These are phyloP conservation scores for Amia ocellicauda DNA, from an alignment of 2,113 vertebrate species.

Conservation along the genomic window DNA sequence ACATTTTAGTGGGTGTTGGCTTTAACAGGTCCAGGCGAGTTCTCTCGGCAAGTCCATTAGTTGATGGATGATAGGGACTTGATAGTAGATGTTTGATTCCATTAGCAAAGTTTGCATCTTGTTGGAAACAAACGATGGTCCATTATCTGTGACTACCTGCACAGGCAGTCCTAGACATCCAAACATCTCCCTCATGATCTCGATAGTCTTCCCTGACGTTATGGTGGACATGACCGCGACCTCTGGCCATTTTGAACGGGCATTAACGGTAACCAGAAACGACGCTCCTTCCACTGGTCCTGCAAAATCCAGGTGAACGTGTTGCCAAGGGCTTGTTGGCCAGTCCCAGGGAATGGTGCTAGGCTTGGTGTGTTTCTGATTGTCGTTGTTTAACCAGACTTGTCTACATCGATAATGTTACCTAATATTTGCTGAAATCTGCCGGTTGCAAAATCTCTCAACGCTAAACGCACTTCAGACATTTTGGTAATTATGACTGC, in stretches of 20 bases:
- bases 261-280: conserved; percentile 8
- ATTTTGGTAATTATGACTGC: no score
- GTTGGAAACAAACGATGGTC: conserved; percentile 9
- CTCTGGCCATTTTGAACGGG: conserved; percentile 15
- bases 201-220: conserved; percentile 8
- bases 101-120: conserved; percentile 7
- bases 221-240: conserved; percentile 1
- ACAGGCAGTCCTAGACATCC: conserved; percentile 4
- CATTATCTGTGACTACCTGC: conserved; percentile 4
- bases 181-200: background rate
- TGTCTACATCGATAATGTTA: no score
- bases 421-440: no score
- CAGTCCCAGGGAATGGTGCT: conserved; percentile 15
- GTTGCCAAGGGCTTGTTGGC: conserved; percentile 6
- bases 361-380: background rate
- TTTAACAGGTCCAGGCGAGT: conserved; percentile 5
- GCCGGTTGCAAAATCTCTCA: no score
- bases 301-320: conserved; percentile 19
- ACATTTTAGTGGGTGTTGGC: background rate
- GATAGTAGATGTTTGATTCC: conserved; percentile 10
- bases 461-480: no score
- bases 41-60: conserved; percentile 4
- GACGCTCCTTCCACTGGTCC: background rate
- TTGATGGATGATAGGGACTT: background rate
- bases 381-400: no score